These are phyloP conservation scores for Dryococelus australis DNA, from an alignment of 2,888 invertebrate species.

Conservation along the genomic window DNA sequence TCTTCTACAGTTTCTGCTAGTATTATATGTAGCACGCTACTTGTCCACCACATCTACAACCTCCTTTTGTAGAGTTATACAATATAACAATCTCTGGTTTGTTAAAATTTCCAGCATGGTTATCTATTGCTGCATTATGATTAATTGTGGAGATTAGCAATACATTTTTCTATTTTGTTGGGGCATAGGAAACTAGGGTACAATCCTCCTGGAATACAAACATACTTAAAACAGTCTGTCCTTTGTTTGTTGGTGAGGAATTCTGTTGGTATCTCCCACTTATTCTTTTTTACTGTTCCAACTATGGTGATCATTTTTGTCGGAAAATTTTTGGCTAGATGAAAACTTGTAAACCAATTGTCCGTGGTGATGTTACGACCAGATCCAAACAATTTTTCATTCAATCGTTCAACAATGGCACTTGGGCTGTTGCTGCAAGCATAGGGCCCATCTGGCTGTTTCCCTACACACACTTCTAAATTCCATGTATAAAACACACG, in stretches of 20 bases:
- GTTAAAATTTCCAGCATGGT: not conserved
- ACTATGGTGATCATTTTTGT: not conserved
- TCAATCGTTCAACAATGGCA: no score
- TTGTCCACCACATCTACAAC: not conserved
- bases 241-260: not conserved
- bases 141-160: not conserved
- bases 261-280: not conserved
- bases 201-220: not conserved
- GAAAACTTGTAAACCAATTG: not conserved
- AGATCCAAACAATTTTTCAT: not conserved
- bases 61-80: not conserved
- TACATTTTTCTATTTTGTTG: no score
- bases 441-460: no score
- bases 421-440: no score
- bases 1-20: no score
- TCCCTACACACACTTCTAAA: no score
- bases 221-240: not conserved
- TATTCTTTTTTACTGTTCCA: no score
- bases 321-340: not conserved
- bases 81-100: not conserved
- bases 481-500: no score
- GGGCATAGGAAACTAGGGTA: constrained; percentile 9
- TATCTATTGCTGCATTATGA: not conserved
- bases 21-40: no score
- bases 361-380: constrained; percentile 13